Base-by-base conservation (phyloP, 30 jellyfish, hydroid and myxozoan genomes). In the Mastigias papua region DNA sequence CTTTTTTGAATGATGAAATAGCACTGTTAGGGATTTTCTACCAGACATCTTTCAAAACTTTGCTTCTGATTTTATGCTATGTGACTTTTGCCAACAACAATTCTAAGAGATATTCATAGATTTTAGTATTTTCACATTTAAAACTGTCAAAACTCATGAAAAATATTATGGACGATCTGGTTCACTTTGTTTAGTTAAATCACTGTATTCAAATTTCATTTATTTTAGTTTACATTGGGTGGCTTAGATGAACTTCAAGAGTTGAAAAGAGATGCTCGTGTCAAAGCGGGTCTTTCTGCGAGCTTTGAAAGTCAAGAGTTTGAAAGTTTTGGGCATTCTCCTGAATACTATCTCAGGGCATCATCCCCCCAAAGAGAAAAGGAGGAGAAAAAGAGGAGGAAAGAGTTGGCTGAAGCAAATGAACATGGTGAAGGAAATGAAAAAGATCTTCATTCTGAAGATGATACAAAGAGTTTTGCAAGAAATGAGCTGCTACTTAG, bases 191-290 rank as follows among this genome's bases (percentile, higher is more conserved):
- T 60, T 21, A 7, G 30, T 8, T 5, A 22, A n/a, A n/a, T n/a
- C n/a, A n/a, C n/a, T n/a, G n/a, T n/a, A 60, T 0, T 21, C 72
- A 42, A 42, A 3, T 70, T 49, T 1, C 28, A 50, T 48, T 21
- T 34, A 21, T 74, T 80, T 57, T 46, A 96, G 99, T 86, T 96
- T 33, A 96, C 99, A 9, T 97, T 96, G 73, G 99, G 99, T 11
- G 99, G 99, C 0, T 84, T 96, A 22, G 90, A 87, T 31, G 97
- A 91, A 7, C 94, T 96, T 5, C 94, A 77, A 10, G 79, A 69
- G 16, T 33, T 54, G 67, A 96, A 86, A 93, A 72, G 76, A 66
- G 87, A 91, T 21, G 91, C 91, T 20, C 98, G 99, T 5, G 82
- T 34, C 3, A 72, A 83, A 61, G 98, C 94, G 17, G 97, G 98